Base-by-base conservation (phyloP, 30 jellyfish, hydroid and myxozoan genomes). In the Cassiopea xamachana region DNA sequence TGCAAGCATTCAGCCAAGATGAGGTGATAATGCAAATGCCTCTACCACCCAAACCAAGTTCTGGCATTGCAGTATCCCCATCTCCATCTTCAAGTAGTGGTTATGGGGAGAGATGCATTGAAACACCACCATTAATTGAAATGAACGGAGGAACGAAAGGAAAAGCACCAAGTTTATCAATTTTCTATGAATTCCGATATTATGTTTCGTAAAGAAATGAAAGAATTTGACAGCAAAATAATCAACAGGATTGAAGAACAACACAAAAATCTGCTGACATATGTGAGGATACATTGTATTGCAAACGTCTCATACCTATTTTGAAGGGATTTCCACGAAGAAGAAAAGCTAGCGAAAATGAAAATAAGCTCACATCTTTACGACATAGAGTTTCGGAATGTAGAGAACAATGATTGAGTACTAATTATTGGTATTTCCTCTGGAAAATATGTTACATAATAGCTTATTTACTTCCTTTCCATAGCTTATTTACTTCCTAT, bases 51-150 rank as follows among this genome's bases (percentile, higher is more conserved):
- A 48, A 43, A 19, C 45, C 59, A 75, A 75, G 85, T 48, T 74
- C 85, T 46, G 62, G 73, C 85, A n/a, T 19, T 43, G 46, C 85
- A 75, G 85, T 48, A 75, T 43, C 85, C 46, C 85, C 85, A 75
- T 7, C 85, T 43, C 85, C 85, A 43, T 75, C 60, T 46, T 75
- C 85, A n/a, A 75, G 85, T 75, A 46, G 43, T 75, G 68, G 85
- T 46, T 7, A 48, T 75, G 68, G 46, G 85, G 85, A 75, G 7
- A 48, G 44, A 19, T 39, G 85, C 17, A 19, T 75, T 48, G 68
- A n/a, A 75, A 19, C 85, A 75, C 69, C 85, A 75, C 59, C 85
- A 75, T 75, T 10, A 19, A 5, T n/a, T 45, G 85, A 48, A 75
- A 18, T 48, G 9, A 75, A 10, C 8, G 19, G 62, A 75, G 68